Evolutionary conservation across 2,888 invertebrate species (phyloP), one percentile per base, ranked within the genome.

Genomic region (Ecdyonurus torrentis): DNA sequence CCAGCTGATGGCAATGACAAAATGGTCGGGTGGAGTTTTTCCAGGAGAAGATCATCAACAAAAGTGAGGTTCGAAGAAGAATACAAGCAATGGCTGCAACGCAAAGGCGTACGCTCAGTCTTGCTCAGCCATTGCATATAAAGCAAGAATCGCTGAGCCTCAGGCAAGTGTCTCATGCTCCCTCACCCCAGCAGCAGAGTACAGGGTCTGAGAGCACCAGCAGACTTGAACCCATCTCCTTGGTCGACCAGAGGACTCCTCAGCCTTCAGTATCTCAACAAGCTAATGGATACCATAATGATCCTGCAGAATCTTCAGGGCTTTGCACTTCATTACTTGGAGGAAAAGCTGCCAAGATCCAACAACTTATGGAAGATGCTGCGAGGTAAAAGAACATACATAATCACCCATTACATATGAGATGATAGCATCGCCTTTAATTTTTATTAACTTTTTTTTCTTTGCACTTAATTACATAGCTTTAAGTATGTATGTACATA

Each of bases 291-390:
- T 61, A 60, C 60, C 61, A 58, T 19, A 55, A 61, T 55, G 61
- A 61, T 22, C 52, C 59, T 20, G 50, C 58, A 23, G 61, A 61
- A 61, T 58, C 61, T 25, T 61, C 63, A 18, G 53, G 59, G 50
- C 23, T n/a, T 23, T 23, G 55, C 50, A 24, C 60, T 61, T 60
- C 52, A 58, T 63, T 55, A n/a, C 58, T 61, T 25, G 58, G 60
- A 25, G 60, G 58, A 22, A 67, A 63, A 63, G 62, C 65, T 24
- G 63, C 61, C 66, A 68, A 68, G 63, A 81, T 83, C 76, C 81
- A 82, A 69, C 80, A 81, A 72, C 79, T 83, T 72, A 81, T 83
- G 68, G 83, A 83, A 72, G 82, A 82, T 72, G 80, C 81, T 70
- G 78, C 83, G 71, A 82, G 83, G 83, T 83, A 77, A 65, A 70